Percentiles rank a stretch among this genome's conserved stretches.
These are phyloP conservation scores for Tridacna gigas DNA, from an alignment of 2,888 invertebrate genomes.

Conservation along the genomic window DNA sequence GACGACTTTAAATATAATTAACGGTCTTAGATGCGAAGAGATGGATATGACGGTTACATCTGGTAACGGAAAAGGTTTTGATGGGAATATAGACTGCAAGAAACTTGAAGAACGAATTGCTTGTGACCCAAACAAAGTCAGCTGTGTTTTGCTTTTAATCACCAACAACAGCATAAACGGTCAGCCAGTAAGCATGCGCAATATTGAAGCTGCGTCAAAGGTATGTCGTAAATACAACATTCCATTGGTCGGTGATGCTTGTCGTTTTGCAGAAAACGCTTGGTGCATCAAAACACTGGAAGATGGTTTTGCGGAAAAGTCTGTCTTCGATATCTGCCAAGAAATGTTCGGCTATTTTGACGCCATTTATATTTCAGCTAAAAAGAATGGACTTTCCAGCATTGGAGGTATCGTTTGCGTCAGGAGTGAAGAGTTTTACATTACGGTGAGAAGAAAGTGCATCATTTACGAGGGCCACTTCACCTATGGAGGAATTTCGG, in stretches of 20 bases:
- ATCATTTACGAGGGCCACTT: constrained; percentile 37
- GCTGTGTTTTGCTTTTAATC: constrained; percentile 28
- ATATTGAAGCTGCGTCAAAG: constrained; percentile 23
- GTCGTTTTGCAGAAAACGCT: constrained; percentile 47
- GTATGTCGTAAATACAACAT: constrained; percentile 30
- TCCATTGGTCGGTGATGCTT: constrained; percentile 36
- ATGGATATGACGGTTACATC: constrained; percentile 6
- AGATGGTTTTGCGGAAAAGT: constrained; percentile 13
- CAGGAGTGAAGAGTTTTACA: constrained; percentile 7
- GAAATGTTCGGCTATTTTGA: constrained; percentile 54
- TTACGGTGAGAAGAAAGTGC: not conserved
- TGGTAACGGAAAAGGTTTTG: not conserved
- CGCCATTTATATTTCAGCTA: constrained; percentile 35
- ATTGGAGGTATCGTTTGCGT: constrained; percentile 36
- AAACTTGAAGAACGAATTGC: constrained; percentile 27
- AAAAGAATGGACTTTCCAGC: constrained; percentile 51
- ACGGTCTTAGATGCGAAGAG: constrained; percentile 2
- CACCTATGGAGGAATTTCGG: constrained; percentile 49
- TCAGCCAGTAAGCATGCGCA: constrained; percentile 47
- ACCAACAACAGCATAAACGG: constrained; percentile 37
- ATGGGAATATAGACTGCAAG: constrained; percentile 33
- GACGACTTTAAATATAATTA: constrained; percentile 31
- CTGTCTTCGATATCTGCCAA: constrained; percentile 23
- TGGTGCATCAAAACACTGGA: constrained; percentile 46
- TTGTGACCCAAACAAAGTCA: not conserved